A percentile compares a stretch with the other conserved stretches of the same genome.
phyloP scores from a whole-genome alignment of 2,113 vertebrate species.

The Pteropus alecto region DNA sequence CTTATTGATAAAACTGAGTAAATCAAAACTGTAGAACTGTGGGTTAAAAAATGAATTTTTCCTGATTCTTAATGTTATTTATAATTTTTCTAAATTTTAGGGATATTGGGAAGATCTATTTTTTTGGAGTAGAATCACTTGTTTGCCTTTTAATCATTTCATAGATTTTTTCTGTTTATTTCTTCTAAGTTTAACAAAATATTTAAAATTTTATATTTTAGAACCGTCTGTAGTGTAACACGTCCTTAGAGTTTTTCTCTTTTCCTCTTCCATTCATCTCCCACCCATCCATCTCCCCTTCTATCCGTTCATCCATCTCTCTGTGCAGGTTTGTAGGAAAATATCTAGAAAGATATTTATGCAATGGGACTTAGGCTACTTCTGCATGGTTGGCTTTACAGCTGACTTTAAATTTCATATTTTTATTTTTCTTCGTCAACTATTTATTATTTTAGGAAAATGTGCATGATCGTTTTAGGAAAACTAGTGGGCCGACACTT shows the following conservation, averaged over 20 bases:
- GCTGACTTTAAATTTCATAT: background rate
- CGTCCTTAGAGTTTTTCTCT: background rate
- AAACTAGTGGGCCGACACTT: background rate
- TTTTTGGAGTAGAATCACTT: background rate
- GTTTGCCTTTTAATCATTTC: background rate
- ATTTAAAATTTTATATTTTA: background rate
- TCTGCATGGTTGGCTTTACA: background rate
- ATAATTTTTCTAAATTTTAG: slow-evolving; percentile 4
- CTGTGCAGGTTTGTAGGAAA: background rate
- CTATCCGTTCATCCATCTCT: background rate
- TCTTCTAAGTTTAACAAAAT: background rate
- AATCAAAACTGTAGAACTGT: background rate
- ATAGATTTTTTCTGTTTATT: background rate
- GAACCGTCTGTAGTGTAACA: background rate
- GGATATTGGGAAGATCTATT: background rate
- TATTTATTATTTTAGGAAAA: background rate
- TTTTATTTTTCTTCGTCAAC: background rate
- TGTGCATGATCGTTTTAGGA: background rate
- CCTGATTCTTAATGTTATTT: background rate
- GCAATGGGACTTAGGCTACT: background rate
- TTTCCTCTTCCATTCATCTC: background rate
- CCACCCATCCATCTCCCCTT: background rate
- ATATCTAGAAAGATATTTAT: no score
- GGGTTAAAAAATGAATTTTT: background rate
- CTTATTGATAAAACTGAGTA: background rate